Base-by-base conservation (phyloP, 2,797 vertebrate genomes). In the Smutsia temminckii region DNA sequence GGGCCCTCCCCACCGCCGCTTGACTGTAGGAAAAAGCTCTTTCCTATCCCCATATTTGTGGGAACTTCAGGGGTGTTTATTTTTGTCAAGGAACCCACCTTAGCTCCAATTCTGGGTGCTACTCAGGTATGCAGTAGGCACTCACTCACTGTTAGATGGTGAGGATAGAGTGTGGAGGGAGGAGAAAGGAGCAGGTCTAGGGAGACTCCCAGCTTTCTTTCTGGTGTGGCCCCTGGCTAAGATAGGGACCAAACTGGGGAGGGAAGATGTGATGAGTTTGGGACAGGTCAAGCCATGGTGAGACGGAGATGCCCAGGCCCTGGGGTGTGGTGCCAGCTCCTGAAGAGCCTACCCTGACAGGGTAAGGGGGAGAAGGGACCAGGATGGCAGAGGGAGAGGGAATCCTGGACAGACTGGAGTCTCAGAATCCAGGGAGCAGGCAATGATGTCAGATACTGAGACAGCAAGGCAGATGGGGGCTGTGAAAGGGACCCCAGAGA, bases 301-400 rank as follows among this genome's bases (percentile, higher is more conserved):
- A n/a, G 42, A 71, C 23, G 14, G 63, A 87, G 86, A 59, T 3
- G 29, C 13, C 37, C 20, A 32, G 63, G 51, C 51, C 18, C 1
- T 14, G 32, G 42, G 32, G 55, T 80, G 27, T 14, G 8, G 72
- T 32, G 46, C 11, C 68, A 55, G 29, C 51, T 49, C 37, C 37
- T 0, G 2, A 46, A 68, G 14, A 51, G 27, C 20, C 66, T 40
- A 17, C 20, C 18, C 9, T 0, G 18, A 90, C 3, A 21, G 27
- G 12, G 37, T n/a, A 27, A 78, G 40, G 83, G 49, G 32, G 16
- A 34, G 25, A 42, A 59, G 34, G 53, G 59, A 17, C 71, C 0
- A 3, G 6, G 42, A n/a, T 8, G 17, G 32, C 75, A 49, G 27
- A 0, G 4, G 20, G 57, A 18, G 0, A 1, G 8, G 23, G 49